phyloP scores from a whole-genome alignment of 2,113 vertebrate genomes.

The Rhea pennata region DNA sequence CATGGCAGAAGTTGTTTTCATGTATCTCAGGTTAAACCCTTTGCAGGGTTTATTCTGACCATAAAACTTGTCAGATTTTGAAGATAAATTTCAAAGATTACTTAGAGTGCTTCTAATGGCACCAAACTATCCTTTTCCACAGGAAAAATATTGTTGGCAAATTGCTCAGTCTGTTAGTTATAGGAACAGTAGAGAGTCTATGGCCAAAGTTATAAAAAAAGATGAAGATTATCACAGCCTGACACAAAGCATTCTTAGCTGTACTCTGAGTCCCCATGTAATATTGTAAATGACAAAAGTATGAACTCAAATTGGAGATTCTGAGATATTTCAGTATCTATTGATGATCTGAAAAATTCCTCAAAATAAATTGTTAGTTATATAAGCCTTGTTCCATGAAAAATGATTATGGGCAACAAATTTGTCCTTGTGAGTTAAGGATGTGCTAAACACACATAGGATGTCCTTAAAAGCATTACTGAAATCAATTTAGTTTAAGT shows the following conservation, averaged over 20 bases:
- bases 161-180: accelerated
- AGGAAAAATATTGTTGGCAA: not conserved
- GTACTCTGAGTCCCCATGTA: not conserved
- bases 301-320: not conserved
- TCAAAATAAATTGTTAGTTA: not conserved
- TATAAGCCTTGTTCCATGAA: not conserved
- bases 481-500: not conserved
- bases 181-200: not conserved
- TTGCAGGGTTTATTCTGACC: not conserved
- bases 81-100: not conserved
- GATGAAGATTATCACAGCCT: not conserved
- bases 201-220: not conserved
- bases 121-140: not conserved
- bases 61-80: not conserved
- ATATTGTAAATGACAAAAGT: not conserved
- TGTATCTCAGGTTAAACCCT: not conserved
- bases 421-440: not conserved
- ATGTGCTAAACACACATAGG: not conserved
- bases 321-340: not conserved
- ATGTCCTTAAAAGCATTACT: not conserved
- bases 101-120: not conserved
- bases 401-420: not conserved
- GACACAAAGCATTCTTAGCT: not conserved
- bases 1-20: not conserved
- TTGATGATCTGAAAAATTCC: not conserved